Base-by-base conservation (phyloP, 2,797 vertebrate genomes). In the Podarcis lilfordi region DNA sequence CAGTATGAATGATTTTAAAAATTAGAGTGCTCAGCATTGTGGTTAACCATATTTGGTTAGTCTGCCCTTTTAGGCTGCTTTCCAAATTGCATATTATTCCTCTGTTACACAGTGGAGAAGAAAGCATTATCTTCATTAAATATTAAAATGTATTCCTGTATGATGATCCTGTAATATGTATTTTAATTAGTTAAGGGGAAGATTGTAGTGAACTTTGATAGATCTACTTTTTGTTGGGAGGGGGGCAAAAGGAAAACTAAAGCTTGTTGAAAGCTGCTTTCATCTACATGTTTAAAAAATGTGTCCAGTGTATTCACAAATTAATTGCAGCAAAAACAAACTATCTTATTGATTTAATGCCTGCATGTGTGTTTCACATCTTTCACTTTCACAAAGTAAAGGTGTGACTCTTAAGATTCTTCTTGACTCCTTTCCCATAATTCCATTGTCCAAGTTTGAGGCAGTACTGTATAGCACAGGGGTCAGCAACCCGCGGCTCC, bases 191-290 rank as follows among this genome's bases (percentile, higher is more conserved):
- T 50, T 25, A 40, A 68, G n/a, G 55, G 32, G 10, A 9, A 32
- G n/a, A 69, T 37, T 32, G 35, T 88, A 77, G 8, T 71, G 80
- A 82, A 82, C 61, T 77, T 85, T 88, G 45, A 84, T 59, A n/a
- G 45, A 59, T 23, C 3, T 55, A 3, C 25, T 32, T 78, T 66
- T 29, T 32, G 23, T 7, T 23, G 21, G 1, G 64, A 19, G 45
- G n/a, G 19, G 32, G 10, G 35, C 13, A 59, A 17, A 5, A 25
- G 23, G 25, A 19, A 19, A 59, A 23, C 50, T 55, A 55, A 79
- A 8, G 19, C 11, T 25, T 29, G 29, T 0, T 29, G 43, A 40
- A 29, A 5, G 21, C 71, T 10, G 15, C 19, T 17, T 71, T 71
- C 32, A 11, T 17, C 40, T 37, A 69, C 32, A 35, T 61, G 7